phyloP scores from a whole-genome alignment of 2,888 invertebrate genomes.

The Phrixothrix hirtus region DNA sequence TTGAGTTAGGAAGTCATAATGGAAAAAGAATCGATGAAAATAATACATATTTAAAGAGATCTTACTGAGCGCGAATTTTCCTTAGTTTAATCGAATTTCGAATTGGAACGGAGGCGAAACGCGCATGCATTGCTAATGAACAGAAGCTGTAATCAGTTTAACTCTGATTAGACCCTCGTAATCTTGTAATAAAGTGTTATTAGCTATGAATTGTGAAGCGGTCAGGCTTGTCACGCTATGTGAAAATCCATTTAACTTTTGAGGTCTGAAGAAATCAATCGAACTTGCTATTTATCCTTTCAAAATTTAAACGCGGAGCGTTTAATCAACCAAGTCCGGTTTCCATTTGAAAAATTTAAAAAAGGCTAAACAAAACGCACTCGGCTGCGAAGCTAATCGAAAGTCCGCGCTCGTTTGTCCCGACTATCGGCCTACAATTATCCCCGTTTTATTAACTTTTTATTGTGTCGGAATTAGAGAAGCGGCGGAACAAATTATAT shows the following conservation, averaged over 20 bases:
- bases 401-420: no score
- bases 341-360: no score
- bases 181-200: constrained; percentile 32
- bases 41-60: not conserved
- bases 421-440: constrained; percentile 25
- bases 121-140: constrained; percentile 27
- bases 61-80: not conserved
- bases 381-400: no score
- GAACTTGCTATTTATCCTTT: not conserved
- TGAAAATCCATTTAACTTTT: constrained; percentile 20
- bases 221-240: constrained; percentile 24
- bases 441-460: constrained; percentile 28
- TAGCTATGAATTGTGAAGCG: constrained; percentile 25
- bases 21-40: not conserved
- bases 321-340: no score
- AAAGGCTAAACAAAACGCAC: no score
- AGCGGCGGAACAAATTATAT: constrained; percentile 25
- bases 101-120: constrained; percentile 18
- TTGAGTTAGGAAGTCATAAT: not conserved
- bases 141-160: constrained; percentile 29
- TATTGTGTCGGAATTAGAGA: constrained; percentile 24
- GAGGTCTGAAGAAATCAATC: constrained; percentile 4
- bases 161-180: constrained; percentile 31
- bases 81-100: constrained; percentile 12
- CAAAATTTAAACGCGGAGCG: no score